Evolutionary conservation across 2,113 vertebrate species (phyloP), one percentile per base, ranked within the genome.

Genomic region (Genyomyrus donnyi): DNA sequence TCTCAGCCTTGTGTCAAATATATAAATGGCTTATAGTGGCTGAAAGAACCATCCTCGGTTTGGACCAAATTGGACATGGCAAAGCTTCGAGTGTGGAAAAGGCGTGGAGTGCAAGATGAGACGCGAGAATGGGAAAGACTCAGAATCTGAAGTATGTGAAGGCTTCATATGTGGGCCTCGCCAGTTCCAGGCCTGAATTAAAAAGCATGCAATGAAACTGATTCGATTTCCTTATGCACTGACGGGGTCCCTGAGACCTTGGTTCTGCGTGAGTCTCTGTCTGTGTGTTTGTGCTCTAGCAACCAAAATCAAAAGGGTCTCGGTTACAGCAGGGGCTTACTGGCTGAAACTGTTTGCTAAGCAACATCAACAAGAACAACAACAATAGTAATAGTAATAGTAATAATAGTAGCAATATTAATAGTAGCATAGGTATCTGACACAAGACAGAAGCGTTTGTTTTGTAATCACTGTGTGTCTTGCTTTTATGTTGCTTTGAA

Each of bases 221-320:
- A 89, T 89, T 89, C 9, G 19, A 84, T 89, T 89, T 89, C 88
- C 88, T 52, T 80, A 48, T 89, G 88, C n/a, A 39, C 19, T 39
- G 45, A 50, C n/a, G 24, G 24, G 15, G 74, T 80, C 74, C 74
- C 74, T 80, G 87, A 39, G 86, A 7, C n/a, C 11, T 58, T 1
- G 17, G 52, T 11, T 87, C n/a, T 39, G 84, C 46, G 9, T 42
- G 88, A 66, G 58, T 77, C 66, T 89, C 24, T 46, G 39, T 48
- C 35, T 80, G 88, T 83, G 88, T 89, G 70, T 89, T 66, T 49
- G 66, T 50, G 66, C 5, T 9, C 74, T 80, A 80, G 74, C 74
- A 80, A 42, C 35, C 27, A 21, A 83, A 21, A 52, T 24, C 24
- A 86, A n/a, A 50, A 27, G 84, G 84, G 19, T n/a, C 84, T 42